A percentile compares a stretch with the other conserved stretches of the same genome.
Conservation (phyloP, 2,113 vertebrate species). For the Conger conger region DNA sequence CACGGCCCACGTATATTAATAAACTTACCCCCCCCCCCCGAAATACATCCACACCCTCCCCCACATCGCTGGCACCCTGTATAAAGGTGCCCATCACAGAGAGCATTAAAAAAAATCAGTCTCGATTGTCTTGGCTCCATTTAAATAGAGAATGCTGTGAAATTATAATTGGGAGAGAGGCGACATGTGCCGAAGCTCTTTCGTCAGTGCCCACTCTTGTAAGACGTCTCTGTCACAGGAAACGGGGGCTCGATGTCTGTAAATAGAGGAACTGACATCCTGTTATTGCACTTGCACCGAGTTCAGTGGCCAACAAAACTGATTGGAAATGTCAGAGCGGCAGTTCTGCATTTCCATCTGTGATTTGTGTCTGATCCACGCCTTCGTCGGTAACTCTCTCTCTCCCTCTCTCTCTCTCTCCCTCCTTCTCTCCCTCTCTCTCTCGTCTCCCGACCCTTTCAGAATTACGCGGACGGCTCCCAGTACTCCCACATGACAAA, state of each 20-base stretch:
- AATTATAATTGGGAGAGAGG: constrained; percentile 30
- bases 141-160: constrained; percentile 23
- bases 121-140: constrained; percentile 18
- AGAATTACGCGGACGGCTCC: constrained; percentile 89
- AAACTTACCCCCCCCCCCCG: neutral
- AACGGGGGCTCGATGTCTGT: neutral
- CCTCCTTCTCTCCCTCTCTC: too few relatives aligned
- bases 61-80: neutral
- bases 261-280: constrained; percentile 9
- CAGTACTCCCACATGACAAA: constrained; percentile 84
- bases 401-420: neutral
- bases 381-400: constrained; percentile 11
- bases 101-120: constrained; percentile 16
- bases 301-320: neutral
- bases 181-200: neutral
- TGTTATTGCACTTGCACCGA: neutral
- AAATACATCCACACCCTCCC: constrained; percentile 24
- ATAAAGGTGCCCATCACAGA: constrained; percentile 11
- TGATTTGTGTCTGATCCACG: neutral
- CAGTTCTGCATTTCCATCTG: neutral
- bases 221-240: neutral
- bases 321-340: neutral
- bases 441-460: constrained; percentile 39
- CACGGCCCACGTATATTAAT: constrained; percentile 5
- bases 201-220: constrained; percentile 7